A percentile compares a stretch with the other conserved stretches of the same genome.
phyloP scores from a whole-genome alignment of 2,888 invertebrate species.

The Tortricodes alternella region DNA sequence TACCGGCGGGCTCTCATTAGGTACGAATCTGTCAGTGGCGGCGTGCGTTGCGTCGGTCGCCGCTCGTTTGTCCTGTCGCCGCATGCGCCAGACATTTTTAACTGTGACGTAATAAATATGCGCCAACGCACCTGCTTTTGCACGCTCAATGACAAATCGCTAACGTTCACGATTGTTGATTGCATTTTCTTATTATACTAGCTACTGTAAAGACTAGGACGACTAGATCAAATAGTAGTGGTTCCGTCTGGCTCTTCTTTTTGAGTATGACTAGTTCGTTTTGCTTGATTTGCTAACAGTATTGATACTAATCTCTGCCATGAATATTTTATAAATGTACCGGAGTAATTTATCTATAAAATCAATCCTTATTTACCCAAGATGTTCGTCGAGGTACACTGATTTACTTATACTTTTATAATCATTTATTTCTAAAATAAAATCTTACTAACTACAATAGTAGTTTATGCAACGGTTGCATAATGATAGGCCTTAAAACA shows the following conservation, averaged over 20 bases:
- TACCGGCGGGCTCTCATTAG: constrained; percentile 62
- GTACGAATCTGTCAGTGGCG: constrained; percentile 60
- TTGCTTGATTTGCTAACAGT: neutral
- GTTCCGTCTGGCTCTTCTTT: neutral
- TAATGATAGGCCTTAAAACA: too few relatives aligned
- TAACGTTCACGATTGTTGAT: constrained; percentile 47
- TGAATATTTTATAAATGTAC: too few relatives aligned
- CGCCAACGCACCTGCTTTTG: constrained; percentile 61
- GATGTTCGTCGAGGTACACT: too few relatives aligned
- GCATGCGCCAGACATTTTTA: constrained; percentile 61
- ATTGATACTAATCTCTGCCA: too few relatives aligned
- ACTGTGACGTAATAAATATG: constrained; percentile 61
- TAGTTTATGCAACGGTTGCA: too few relatives aligned
- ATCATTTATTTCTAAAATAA: too few relatives aligned
- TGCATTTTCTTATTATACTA: constrained; percentile 37
- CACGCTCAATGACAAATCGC: constrained; percentile 59
- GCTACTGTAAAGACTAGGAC: constrained; percentile 10
- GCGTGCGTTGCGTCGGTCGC: constrained; percentile 53
- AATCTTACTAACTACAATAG: too few relatives aligned
- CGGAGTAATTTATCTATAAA: too few relatives aligned
- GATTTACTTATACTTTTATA: too few relatives aligned
- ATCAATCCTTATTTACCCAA: too few relatives aligned
- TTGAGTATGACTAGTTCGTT: neutral
- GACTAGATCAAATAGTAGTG: constrained; percentile 5
- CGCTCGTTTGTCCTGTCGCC: constrained; percentile 66